phyloP scores from a whole-genome alignment of 2,888 invertebrate species.

The Drosophila suboccidentalis region DNA sequence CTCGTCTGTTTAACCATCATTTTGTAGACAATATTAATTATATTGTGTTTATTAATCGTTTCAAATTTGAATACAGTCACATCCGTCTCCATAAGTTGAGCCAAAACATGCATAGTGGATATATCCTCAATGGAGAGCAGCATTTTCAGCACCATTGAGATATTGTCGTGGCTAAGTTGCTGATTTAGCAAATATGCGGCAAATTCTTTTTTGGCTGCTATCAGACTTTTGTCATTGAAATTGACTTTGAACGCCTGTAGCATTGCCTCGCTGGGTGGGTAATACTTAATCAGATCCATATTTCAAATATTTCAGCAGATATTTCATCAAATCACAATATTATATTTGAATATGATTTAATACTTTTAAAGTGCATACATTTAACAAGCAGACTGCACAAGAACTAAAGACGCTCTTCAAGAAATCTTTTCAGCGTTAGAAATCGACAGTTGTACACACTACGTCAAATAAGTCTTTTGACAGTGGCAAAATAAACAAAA shows the following conservation, averaged over 20 bases:
- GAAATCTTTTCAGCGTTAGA: background rate
- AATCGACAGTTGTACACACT: background rate
- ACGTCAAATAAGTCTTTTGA: background rate
- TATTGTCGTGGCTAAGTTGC: background rate
- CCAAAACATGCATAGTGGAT: background rate
- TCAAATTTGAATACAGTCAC: background rate
- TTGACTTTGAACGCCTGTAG: background rate
- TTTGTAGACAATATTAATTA: background rate
- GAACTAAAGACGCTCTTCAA: background rate
- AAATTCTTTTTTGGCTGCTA: background rate
- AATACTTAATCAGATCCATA: background rate
- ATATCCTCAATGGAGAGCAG: background rate
- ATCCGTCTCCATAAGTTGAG: background rate
- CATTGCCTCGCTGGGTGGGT: conserved; percentile 1
- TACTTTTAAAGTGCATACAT: background rate
- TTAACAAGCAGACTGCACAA: background rate
- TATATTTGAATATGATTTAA: background rate
- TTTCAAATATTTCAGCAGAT: background rate
- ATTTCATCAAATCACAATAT: background rate
- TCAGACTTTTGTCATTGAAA: conserved; percentile 14
- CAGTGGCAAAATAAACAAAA: background rate
- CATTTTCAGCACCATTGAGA: background rate
- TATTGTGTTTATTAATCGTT: background rate
- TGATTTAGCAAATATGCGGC: background rate
- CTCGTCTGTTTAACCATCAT: background rate